Base-by-base conservation (phyloP, 2,797 vertebrate species). In the Carduelis carduelis region DNA sequence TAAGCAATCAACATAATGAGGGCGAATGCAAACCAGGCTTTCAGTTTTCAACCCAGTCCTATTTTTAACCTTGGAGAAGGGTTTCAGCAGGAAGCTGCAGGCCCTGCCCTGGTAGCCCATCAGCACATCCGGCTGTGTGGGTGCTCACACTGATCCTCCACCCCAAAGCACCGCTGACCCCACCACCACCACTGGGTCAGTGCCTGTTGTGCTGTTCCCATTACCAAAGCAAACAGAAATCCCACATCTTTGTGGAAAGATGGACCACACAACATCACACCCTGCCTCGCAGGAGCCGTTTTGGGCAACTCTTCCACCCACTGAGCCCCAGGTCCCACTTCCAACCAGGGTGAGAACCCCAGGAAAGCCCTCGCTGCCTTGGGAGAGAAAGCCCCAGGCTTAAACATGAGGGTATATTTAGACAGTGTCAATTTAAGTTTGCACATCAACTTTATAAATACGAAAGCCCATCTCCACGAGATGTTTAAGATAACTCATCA, bases 351-450 rank as follows among this genome's bases (percentile, higher is more conserved):
- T 3, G 9, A 8, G 35, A 1, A 2, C 8, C 56, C 1, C 1
- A 4, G 93, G 76, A 77, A 57, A 14, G 50, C 77, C 71, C 78
- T 27, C 0, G 0, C 53, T 1, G 0, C 70, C 63, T 75, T 3
- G 11, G 43, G 56, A 92, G 80, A 15, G 34, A 90, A 88, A 93
- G 88, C 66, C n/a, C 76, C 46, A 26, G 41, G 74, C 84, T 96
- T 96, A 96, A 91, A 96, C 94, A 89, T 52, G 79, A 95, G 61
- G 20, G 79, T 95, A 96, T 96, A 96, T 96, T 97, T 97, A 96
- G 96, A 89, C 1, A 0, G 72, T 47, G 4, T 85, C 94, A 93
- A 72, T 83, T 87, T 70, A 79, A 91, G 94, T 95, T 92, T 91
- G 90, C 22, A 55, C 93, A 95, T 90, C 85, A 93, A 65, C 47